A percentile compares a stretch with the other conserved stretches of the same genome.
phyloP scores from a whole-genome alignment of 2,888 invertebrate genomes.

The Lamellibrachia satsuma region DNA sequence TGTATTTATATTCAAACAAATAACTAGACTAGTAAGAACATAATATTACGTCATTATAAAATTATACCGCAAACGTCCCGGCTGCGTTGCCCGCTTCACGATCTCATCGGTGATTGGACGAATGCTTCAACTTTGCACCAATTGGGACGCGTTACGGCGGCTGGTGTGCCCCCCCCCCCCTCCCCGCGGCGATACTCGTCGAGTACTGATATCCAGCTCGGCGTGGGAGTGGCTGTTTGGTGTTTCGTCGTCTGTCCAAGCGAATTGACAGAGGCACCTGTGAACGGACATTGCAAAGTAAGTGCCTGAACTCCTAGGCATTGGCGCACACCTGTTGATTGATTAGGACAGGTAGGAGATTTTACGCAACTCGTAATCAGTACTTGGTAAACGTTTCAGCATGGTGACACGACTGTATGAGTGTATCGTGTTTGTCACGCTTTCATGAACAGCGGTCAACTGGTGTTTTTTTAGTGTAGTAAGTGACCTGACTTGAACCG shows the following conservation, averaged over 20 bases:
- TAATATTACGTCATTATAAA: background rate
- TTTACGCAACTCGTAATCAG: conserved; percentile 17
- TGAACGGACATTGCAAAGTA: conserved; percentile 1
- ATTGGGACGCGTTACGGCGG: background rate
- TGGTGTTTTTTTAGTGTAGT: background rate
- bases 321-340: background rate
- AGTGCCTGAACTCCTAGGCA: background rate
- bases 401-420: background rate
- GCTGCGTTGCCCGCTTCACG: background rate
- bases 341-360: background rate
- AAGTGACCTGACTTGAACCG: background rate
- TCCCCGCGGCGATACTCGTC: background rate
- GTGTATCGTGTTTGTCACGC: background rate
- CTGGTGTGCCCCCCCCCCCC: background rate
- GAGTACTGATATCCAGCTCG: background rate
- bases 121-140: background rate
- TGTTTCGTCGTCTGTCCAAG: background rate
- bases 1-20: background rate
- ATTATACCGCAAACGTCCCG: background rate
- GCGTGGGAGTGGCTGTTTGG: background rate
- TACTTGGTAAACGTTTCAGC: background rate
- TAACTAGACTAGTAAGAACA: background rate
- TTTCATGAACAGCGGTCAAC: background rate
- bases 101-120: background rate
- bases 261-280: background rate